These are phyloP conservation scores for Drosophila serrata DNA, from an alignment of 1,140 invertebrate species.

Conservation along the genomic window DNA sequence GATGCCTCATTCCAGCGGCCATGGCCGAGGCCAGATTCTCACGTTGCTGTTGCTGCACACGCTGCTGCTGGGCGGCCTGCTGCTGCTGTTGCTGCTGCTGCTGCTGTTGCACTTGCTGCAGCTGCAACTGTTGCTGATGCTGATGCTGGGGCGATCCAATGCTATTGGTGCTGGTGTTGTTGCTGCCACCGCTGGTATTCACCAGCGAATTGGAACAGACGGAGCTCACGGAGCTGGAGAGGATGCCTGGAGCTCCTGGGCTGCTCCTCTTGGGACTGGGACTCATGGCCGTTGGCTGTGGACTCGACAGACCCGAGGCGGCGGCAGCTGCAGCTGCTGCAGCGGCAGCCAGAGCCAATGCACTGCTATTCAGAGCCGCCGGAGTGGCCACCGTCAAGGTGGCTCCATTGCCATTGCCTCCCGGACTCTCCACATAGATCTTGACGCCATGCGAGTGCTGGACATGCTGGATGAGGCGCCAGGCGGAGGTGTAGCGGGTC, in stretches of 20 bases:
- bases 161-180: slow-evolving; percentile 15
- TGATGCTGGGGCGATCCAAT: slow-evolving; percentile 83
- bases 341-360: slow-evolving; percentile 44
- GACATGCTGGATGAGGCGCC: slow-evolving; percentile 97
- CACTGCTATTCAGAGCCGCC: slow-evolving; percentile 61
- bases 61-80: slow-evolving; percentile 70
- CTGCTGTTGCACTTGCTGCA: slow-evolving; percentile 70
- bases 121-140: slow-evolving; percentile 67
- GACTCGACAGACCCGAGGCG: slow-evolving; percentile 24
- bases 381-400: slow-evolving; percentile 73
- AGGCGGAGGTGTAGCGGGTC: slow-evolving; percentile 94
- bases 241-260: slow-evolving; percentile 6
- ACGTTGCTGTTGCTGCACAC: slow-evolving; percentile 85
- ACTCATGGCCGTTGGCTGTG: slow-evolving; percentile 58
- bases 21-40: slow-evolving; percentile 86
- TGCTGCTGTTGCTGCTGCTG: slow-evolving; percentile 65
- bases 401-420: slow-evolving; percentile 24
- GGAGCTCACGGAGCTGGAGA: slow-evolving; percentile 36
- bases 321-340: slow-evolving; percentile 44
- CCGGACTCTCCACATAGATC: slow-evolving; percentile 92
- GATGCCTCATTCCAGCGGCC: slow-evolving; percentile 87
- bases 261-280: slow-evolving; percentile 20
- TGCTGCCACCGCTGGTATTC: slow-evolving; percentile 45
- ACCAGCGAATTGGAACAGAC: slow-evolving; percentile 39
- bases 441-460: slow-evolving; percentile 97